phyloP scores from a whole-genome alignment of 2,888 invertebrate genomes.

The Cryptosula pallasiana region DNA sequence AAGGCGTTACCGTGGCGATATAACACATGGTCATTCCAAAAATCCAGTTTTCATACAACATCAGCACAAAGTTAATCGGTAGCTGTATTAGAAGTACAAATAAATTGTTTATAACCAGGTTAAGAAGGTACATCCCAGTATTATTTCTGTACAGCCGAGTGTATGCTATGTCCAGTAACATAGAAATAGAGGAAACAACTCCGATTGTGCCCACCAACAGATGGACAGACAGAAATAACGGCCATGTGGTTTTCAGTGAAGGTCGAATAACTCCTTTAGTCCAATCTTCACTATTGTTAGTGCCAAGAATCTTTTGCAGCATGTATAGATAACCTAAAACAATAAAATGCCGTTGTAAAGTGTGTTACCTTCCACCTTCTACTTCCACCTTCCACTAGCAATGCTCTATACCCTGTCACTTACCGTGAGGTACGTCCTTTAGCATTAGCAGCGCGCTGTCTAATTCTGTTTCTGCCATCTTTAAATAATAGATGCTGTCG shows the following conservation, averaged over 20 bases:
- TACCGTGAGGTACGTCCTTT: conserved; percentile 18
- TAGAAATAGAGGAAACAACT: not conserved
- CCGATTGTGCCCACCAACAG: not conserved
- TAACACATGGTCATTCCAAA: conserved; percentile 68
- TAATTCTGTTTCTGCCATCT: not conserved
- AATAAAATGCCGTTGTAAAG: not conserved
- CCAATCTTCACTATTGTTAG: not conserved
- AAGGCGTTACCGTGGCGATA: conserved; percentile 70
- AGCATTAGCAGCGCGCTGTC: not conserved
- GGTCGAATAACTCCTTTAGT: conserved; percentile 18
- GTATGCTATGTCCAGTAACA: not conserved
- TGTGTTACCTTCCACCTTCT: too few species aligned
- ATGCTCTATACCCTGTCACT: too few species aligned
- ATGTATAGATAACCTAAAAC: conserved; percentile 21
- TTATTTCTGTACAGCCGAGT: not conserved
- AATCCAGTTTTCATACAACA: conserved; percentile 61
- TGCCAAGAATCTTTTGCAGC: not conserved
- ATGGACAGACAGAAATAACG: not conserved
- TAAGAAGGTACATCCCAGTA: not conserved
- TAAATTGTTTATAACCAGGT: conserved; percentile 1
- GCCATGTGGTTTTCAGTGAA: not conserved
- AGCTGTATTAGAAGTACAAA: not conserved
- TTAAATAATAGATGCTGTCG: too few species aligned
- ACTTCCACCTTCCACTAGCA: too few species aligned
- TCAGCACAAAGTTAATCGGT: not conserved